These are phyloP conservation scores for Plutomurus gul DNA, from an alignment of 1,140 invertebrate species.

Conservation along the genomic window DNA sequence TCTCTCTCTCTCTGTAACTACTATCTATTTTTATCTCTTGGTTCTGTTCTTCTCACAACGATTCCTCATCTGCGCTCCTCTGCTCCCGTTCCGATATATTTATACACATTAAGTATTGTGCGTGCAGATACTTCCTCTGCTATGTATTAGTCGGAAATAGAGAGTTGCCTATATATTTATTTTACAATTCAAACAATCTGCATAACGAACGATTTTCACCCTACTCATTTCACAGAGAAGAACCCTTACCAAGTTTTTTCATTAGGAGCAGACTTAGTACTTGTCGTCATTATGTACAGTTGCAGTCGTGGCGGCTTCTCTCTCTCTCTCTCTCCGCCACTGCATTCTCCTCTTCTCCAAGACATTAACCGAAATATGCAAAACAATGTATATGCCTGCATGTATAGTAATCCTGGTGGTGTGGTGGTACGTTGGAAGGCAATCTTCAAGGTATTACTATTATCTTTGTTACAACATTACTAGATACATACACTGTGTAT, in stretches of 20 bases:
- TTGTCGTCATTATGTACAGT: neutral
- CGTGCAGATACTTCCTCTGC: too few species aligned
- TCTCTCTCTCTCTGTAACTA: neutral
- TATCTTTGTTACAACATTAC: too few species aligned
- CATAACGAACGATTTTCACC: conserved; percentile 26
- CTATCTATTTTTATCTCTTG: neutral
- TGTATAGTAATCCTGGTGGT: neutral
- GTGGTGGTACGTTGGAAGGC: too few species aligned
- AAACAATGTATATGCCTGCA: neutral
- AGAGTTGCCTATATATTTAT: too few species aligned
- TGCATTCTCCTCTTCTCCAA: neutral
- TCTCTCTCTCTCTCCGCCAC: too few species aligned
- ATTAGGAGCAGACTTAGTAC: neutral
- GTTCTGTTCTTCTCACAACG: neutral
- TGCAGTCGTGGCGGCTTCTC: neutral
- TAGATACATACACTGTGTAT: too few species aligned
- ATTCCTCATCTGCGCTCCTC: too few species aligned
- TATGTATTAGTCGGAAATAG: too few species aligned
- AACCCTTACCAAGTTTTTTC: conserved; percentile 13
- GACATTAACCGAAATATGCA: neutral
- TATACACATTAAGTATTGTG: too few species aligned
- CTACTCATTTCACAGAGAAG: conserved; percentile 3
- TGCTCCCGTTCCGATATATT: too few species aligned
- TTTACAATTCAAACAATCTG: conserved; percentile 16
- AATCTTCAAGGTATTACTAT: too few species aligned